These are phyloP conservation scores for Callocephalon fimbriatum DNA, from an alignment of 2,113 vertebrate genomes.

Conservation along the genomic window DNA sequence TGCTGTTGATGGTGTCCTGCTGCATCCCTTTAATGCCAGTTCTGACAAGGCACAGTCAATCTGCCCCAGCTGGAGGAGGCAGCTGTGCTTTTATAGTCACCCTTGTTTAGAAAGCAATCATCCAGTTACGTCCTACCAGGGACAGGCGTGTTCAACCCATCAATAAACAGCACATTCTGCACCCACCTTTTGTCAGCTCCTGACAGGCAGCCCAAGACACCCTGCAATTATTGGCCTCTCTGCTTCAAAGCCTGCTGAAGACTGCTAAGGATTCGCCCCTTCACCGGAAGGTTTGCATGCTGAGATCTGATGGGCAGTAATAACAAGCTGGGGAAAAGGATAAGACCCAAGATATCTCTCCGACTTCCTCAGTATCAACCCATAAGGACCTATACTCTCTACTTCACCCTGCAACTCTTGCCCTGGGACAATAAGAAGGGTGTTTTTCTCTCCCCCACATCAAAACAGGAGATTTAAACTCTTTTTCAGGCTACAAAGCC, in stretches of 20 bases:
- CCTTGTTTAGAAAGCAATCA: not conserved
- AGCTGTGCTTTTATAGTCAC: not conserved
- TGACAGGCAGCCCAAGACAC: not conserved
- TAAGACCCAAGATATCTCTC: not conserved
- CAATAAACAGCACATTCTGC: fast-evolving
- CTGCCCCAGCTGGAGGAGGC: not conserved
- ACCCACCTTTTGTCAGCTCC: not conserved
- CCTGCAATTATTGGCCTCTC: not conserved
- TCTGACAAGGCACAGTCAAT: fast-evolving
- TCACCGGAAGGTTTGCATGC: not conserved
- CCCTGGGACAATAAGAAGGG: not conserved
- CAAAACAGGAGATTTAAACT: not conserved
- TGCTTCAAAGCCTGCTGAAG: not conserved
- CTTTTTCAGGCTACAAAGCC: not conserved
- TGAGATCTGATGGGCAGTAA: fast-evolving
- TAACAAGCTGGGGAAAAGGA: not conserved
- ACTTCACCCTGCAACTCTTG: not conserved
- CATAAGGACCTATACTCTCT: not conserved
- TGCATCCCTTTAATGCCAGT: not conserved
- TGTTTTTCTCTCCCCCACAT: fast-evolving
- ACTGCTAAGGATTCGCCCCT: fast-evolving
- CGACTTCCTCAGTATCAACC: not conserved
- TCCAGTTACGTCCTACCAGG: not conserved
- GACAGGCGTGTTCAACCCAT: fast-evolving
- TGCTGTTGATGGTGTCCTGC: not conserved